Conservation (phyloP, 92 coral and sea anemone species). For the Heteractis magnifica region DNA sequence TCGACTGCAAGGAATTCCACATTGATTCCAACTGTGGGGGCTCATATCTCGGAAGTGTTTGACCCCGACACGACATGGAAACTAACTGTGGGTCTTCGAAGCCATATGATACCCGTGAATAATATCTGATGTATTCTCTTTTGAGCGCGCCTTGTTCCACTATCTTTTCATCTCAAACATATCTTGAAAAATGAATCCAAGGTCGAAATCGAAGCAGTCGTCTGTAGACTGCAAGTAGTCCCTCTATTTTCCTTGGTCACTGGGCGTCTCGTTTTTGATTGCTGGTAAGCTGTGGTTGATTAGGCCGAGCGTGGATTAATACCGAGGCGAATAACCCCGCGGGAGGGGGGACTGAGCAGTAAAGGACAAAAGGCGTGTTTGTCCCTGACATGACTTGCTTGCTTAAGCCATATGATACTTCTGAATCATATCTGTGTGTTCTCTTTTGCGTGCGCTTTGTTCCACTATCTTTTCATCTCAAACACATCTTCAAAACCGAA, state of each 20-base stretch:
- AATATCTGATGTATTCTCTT: background rate
- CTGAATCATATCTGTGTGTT: background rate
- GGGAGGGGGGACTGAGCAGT: no score
- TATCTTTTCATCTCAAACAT: background rate
- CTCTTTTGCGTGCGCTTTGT: background rate
- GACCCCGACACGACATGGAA: background rate
- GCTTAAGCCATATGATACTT: slow-evolving; percentile 2
- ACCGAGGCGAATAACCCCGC: no score
- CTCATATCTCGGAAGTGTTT: background rate
- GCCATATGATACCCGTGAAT: background rate
- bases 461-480: background rate
- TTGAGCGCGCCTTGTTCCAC: background rate
- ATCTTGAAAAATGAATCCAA: background rate
- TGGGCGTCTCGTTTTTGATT: no score
- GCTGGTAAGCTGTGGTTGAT: no score
- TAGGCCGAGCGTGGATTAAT: no score
- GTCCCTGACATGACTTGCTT: background rate
- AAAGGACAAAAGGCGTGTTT: background rate
- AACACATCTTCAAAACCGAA: background rate
- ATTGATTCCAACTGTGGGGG: background rate
- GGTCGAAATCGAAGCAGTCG: background rate
- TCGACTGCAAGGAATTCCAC: background rate
- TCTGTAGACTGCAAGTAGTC: background rate
- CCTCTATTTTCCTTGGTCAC: no score
- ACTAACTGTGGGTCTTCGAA: background rate